Percentiles rank a stretch among this genome's conserved stretches.
phyloP scores from a whole-genome alignment of 2,888 invertebrate species.

The Chrysodeixis includens region DNA sequence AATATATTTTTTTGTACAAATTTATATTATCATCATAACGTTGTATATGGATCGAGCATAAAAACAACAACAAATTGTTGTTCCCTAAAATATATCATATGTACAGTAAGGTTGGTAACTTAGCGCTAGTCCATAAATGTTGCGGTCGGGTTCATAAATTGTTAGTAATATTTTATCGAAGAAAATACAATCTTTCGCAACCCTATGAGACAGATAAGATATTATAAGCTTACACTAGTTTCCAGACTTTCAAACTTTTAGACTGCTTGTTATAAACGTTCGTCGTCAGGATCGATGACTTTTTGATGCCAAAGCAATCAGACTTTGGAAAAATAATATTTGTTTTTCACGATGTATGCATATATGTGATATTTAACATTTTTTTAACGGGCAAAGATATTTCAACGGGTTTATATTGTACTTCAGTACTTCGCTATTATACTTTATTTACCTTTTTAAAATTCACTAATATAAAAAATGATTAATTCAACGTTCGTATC shows the following conservation, averaged over 20 bases:
- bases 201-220: constrained; percentile 4
- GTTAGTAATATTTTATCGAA: constrained; percentile 4
- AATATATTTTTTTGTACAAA: too few relatives aligned
- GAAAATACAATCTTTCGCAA: constrained; percentile 4
- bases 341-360: background rate
- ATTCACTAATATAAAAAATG: too few relatives aligned
- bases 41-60: background rate
- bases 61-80: constrained; percentile 4
- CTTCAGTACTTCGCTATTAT: too few relatives aligned
- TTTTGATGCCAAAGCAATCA: background rate
- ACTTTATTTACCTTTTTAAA: too few relatives aligned
- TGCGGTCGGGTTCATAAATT: constrained; percentile 4
- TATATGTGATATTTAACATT: too few relatives aligned
- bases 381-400: too few relatives aligned
- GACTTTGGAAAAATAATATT: background rate
- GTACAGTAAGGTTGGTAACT: constrained; percentile 1
- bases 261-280: constrained; percentile 3
- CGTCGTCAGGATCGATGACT: background rate
- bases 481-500: background rate
- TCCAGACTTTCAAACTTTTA: constrained; percentile 4
- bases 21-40: background rate
- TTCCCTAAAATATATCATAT: background rate
- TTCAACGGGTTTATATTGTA: too few relatives aligned
- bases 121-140: constrained; percentile 4
- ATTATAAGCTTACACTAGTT: constrained; percentile 3